These are phyloP conservation scores for Melanotaenia duboulayi DNA, from an alignment of 2,113 vertebrate species.

Conservation along the genomic window DNA sequence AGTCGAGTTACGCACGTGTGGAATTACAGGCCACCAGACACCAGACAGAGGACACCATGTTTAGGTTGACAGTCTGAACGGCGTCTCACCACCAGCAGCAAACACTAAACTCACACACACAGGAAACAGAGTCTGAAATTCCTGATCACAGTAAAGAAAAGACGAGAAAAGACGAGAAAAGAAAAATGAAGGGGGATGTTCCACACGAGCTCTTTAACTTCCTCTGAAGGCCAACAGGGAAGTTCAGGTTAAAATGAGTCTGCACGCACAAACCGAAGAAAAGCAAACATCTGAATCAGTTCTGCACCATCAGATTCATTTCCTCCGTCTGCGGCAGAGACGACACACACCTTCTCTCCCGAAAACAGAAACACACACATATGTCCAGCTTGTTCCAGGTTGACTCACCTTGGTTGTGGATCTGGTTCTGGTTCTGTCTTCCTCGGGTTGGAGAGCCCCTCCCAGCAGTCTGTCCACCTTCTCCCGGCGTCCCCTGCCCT, in stretches of 20 bases:
- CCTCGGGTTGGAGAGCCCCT: neutral
- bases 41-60: neutral
- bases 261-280: neutral
- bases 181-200: neutral
- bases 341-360: no score
- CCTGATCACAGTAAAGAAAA: no score
- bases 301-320: no score
- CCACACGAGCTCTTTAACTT: conserved; percentile 1
- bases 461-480: neutral
- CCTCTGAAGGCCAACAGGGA: conserved; percentile 14
- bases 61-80: neutral
- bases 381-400: neutral
- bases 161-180: neutral
- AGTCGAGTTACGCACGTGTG: neutral
- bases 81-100: neutral
- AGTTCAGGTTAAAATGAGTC: neutral
- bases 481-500: conserved; percentile 36
- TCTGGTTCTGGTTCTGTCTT: conserved; percentile 41
- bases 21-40: conserved; percentile 14
- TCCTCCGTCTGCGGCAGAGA: no score
- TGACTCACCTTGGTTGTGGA: conserved; percentile 63
- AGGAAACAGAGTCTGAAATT: neutral
- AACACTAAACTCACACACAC: neutral
- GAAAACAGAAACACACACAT: neutral
- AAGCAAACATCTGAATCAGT: no score